These are phyloP conservation scores for Drosophila grimshawi DNA, from an alignment of 1,140 invertebrate genomes.

Conservation along the genomic window DNA sequence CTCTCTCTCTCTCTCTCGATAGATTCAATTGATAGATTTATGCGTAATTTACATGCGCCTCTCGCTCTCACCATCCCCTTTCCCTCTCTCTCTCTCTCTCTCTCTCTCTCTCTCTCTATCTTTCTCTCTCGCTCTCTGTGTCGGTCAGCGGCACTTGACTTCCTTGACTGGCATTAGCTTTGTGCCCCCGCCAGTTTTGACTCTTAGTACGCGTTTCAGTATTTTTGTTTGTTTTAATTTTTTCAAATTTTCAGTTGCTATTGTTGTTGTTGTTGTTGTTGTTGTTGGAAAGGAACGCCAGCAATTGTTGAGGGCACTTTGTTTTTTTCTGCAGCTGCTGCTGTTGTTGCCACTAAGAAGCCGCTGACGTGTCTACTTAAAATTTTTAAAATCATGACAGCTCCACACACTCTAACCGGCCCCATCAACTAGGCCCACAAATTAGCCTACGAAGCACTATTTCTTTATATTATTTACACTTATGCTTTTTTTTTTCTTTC, in stretches of 20 bases:
- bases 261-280: conserved; percentile 34
- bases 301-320: conserved; percentile 68
- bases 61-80: background rate
- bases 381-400: conserved; percentile 71
- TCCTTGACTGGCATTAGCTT: conserved; percentile 74
- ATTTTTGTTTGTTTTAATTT: conserved; percentile 68
- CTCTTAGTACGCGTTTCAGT: conserved; percentile 41
- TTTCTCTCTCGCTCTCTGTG: conserved; percentile 9
- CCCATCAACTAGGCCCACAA: conserved; percentile 49
- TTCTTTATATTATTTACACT: conserved; percentile 6
- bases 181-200: conserved; percentile 49
- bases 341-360: conserved; percentile 61
- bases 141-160: conserved; percentile 59
- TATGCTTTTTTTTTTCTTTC: conserved; percentile 1
- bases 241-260: conserved; percentile 41
- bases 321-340: conserved; percentile 55
- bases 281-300: conserved; percentile 43
- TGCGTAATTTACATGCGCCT: conserved; percentile 58
- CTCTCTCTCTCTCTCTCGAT: background rate
- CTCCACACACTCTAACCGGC: conserved; percentile 45
- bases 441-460: conserved; percentile 53
- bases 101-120: conserved; percentile 5
- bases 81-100: conserved; percentile 1
- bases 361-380: conserved; percentile 80
- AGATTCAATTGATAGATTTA: conserved; percentile 75